Percentiles rank a stretch among this genome's conserved stretches.
Conservation (phyloP, 2,797 vertebrate species). For the Pseudochirops corinnae region DNA sequence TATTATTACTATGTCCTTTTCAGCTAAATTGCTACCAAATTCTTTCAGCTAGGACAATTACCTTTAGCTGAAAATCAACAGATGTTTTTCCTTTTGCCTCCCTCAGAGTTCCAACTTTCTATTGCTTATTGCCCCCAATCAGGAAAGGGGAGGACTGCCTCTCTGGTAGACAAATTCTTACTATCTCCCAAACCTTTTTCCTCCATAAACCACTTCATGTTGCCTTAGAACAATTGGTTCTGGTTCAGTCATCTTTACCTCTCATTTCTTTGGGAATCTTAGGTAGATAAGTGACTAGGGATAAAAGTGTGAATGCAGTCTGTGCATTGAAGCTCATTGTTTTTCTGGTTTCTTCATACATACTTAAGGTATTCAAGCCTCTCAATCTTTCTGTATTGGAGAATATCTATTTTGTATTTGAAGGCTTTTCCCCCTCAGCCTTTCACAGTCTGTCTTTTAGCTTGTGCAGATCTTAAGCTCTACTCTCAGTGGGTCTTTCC, state of each 20-base stretch:
- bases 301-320: background rate
- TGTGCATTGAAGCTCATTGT: background rate
- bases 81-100: background rate
- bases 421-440: background rate
- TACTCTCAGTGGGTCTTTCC: background rate
- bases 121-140: background rate
- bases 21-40: background rate
- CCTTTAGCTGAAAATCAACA: background rate
- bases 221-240: background rate
- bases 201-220: background rate
- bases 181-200: background rate
- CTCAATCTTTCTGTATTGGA: background rate
- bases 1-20: slow-evolving; percentile 4
- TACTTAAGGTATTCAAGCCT: background rate
- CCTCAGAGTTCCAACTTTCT: background rate
- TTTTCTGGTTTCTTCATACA: background rate
- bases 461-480: background rate
- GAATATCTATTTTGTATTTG: background rate
- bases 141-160: background rate
- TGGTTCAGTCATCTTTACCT: background rate
- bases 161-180: background rate
- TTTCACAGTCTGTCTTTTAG: background rate
- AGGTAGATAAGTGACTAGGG: background rate
- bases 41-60: background rate
- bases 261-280: background rate